Conservation (phyloP, 2,113 vertebrate genomes). For the Noctilio leporinus region DNA sequence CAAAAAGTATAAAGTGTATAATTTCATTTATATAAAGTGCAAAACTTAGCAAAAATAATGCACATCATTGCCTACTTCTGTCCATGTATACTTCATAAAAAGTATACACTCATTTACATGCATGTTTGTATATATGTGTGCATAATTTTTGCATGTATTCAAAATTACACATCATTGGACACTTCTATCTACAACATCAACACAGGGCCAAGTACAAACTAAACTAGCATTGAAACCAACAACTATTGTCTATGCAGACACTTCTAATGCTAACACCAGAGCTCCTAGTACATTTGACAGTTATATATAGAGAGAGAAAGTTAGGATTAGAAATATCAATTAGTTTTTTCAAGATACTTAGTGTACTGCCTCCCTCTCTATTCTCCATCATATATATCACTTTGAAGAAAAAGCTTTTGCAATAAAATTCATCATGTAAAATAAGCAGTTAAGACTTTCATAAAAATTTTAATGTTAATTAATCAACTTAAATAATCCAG, state of each 20-base stretch:
- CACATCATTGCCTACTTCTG: background rate
- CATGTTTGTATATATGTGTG: background rate
- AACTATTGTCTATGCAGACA: background rate
- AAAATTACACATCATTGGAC: background rate
- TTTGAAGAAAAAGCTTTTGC: background rate
- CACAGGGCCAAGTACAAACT: background rate
- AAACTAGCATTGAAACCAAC: background rate
- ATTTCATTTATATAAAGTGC: background rate
- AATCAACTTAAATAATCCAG: background rate
- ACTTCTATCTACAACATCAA: background rate
- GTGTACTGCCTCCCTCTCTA: background rate
- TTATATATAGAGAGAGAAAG: background rate
- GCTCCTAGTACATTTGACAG: background rate
- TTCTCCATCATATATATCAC: background rate
- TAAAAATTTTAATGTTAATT: background rate
- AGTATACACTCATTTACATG: background rate
- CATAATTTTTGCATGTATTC: background rate
- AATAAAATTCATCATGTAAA: background rate
- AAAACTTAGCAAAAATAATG: background rate
- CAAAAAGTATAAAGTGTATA: background rate
- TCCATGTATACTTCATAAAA: background rate
- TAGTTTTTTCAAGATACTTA: background rate
- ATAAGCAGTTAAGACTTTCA: background rate
- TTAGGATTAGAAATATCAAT: background rate
- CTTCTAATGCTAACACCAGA: background rate